Evolutionary conservation across 2,797 vertebrate species (phyloP).

Genomic region (Lithobates pipiens): DNA sequence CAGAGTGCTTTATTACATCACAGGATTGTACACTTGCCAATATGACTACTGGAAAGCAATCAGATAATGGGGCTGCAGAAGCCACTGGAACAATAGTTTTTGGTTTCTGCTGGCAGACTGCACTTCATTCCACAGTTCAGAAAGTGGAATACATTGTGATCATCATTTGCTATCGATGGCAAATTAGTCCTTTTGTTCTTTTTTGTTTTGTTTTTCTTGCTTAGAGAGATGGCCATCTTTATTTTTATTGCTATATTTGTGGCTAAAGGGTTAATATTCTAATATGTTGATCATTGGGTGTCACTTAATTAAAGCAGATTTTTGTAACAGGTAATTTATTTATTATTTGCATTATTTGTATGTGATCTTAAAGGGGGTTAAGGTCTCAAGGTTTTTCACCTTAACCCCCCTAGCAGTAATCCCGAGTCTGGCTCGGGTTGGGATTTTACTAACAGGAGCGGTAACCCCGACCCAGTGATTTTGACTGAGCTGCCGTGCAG

Average conservation of each 20-base stretch:
- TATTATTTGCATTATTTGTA: no score
- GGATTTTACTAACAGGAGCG: no score
- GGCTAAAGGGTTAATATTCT: not conserved
- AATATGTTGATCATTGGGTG: no score
- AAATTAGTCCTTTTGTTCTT: not conserved
- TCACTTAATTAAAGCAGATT: no score
- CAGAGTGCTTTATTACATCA: conserved; percentile 17
- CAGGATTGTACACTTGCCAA: not conserved
- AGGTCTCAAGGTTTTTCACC: no score
- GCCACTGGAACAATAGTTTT: not conserved
- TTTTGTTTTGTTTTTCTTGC: not conserved
- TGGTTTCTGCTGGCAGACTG: not conserved
- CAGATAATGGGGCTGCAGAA: not conserved
- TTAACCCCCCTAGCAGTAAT: no score
- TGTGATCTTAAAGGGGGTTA: no score
- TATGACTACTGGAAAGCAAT: not conserved
- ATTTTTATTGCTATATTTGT: not conserved
- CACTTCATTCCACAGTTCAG: not conserved
- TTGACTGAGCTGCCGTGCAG: no score
- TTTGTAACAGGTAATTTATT: no score
- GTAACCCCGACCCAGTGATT: no score
- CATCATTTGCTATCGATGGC: no score
- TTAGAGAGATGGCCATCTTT: not conserved
- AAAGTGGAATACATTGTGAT: not conserved
- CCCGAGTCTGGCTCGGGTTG: no score